These are phyloP conservation scores for Anolis sagrei DNA, from an alignment of 2,113 vertebrate species.

Conservation along the genomic window DNA sequence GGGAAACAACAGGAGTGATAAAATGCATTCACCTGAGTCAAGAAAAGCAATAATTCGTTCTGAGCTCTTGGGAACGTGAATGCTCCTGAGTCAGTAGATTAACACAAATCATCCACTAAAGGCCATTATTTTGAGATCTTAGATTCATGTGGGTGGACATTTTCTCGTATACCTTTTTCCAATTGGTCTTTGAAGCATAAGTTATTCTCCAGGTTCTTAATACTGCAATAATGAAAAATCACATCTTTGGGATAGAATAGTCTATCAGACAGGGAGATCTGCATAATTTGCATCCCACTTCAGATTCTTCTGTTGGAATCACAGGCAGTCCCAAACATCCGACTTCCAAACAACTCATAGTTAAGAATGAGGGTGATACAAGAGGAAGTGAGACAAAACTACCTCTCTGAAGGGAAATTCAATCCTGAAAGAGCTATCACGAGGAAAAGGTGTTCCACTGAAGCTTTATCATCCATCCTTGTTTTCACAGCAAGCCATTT, in stretches of 20 bases:
- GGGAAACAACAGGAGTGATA: slow-evolving; percentile 42
- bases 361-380: too few species aligned
- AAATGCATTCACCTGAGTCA: slow-evolving; percentile 52
- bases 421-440: too few species aligned
- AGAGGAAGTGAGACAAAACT: too few species aligned
- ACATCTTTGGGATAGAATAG: not conserved
- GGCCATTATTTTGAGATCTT: slow-evolving; percentile 1
- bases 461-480: too few species aligned
- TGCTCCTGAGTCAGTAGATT: slow-evolving; percentile 42
- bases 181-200: slow-evolving; percentile 29
- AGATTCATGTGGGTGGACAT: not conserved
- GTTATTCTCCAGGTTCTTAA: not conserved
- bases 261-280: too few species aligned
- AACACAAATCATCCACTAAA: slow-evolving; percentile 43
- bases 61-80: slow-evolving; percentile 36
- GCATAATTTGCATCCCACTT: not conserved
- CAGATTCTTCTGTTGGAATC: not conserved
- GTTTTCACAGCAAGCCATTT: too few species aligned
- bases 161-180: slow-evolving; percentile 30
- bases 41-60: slow-evolving; percentile 43
- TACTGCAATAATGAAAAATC: not conserved
- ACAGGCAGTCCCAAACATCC: too few species aligned
- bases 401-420: too few species aligned
- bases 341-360: too few species aligned
- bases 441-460: too few species aligned